phyloP scores from a whole-genome alignment of 2,888 invertebrate genomes.

The Dryomyza anilis region DNA sequence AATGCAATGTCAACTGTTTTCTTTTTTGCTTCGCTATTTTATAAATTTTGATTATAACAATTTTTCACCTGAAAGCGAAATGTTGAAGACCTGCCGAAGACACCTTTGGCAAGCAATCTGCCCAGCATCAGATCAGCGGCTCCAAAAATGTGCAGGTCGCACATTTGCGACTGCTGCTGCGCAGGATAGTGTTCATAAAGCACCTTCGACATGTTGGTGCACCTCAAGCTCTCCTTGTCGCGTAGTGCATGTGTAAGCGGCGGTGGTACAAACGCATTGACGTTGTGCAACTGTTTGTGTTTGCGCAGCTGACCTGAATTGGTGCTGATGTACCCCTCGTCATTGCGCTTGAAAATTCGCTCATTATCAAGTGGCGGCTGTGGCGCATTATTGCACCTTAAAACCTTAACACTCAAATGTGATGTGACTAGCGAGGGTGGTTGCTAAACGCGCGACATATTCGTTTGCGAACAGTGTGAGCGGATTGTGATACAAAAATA shows the following conservation, averaged over 20 bases:
- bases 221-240: conserved; percentile 81
- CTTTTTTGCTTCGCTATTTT: no score
- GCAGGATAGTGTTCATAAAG: conserved; percentile 72
- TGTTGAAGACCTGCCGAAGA: conserved; percentile 91
- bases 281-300: conserved; percentile 62
- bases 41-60: no score
- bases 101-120: conserved; percentile 88
- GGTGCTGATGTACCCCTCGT: conserved; percentile 65
- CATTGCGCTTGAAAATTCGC: conserved; percentile 54
- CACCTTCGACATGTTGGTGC: conserved; percentile 84
- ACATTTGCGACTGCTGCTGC: conserved; percentile 60
- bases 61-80: no score
- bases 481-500: no score
- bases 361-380: conserved; percentile 54
- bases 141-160: conserved; percentile 85
- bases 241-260: conserved; percentile 56
- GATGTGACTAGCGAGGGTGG: conserved; percentile 48
- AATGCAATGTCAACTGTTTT: no score
- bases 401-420: conserved; percentile 53
- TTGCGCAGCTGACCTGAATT: conserved; percentile 67
- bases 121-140: conserved; percentile 89
- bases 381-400: conserved; percentile 47
- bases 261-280: conserved; percentile 27
- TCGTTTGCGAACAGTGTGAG: conserved; percentile 63
- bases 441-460: conserved; percentile 45